Conservation (phyloP, 2,888 invertebrate species). For the Stegana nigrithorax region DNA sequence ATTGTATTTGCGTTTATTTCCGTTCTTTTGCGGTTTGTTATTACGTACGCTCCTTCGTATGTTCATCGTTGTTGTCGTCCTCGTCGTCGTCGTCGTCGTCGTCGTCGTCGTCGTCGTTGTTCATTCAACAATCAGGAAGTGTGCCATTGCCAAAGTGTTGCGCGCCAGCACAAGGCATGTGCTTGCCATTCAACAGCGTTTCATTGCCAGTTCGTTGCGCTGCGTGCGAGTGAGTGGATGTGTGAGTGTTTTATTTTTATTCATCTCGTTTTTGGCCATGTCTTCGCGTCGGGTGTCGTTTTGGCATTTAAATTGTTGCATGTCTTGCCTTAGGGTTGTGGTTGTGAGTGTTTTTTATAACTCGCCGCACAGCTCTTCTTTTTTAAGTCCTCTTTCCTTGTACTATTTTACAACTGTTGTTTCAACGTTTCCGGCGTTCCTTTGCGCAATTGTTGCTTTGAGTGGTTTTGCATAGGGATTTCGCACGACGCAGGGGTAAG, state of each 20-base stretch:
- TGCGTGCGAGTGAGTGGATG: too few species aligned
- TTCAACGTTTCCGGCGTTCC: neutral
- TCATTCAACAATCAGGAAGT: conserved; percentile 55
- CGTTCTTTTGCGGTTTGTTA: conserved; percentile 14
- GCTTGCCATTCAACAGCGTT: conserved; percentile 27
- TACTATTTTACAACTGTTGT: conserved; percentile 45
- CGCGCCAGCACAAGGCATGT: conserved; percentile 3
- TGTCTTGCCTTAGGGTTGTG: conserved; percentile 19
- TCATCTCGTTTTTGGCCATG: too few species aligned
- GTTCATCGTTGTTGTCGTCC: neutral
- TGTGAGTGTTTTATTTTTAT: too few species aligned
- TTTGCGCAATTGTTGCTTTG: conserved; percentile 5
- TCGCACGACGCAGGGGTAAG: neutral
- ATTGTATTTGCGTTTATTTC: conserved; percentile 4
- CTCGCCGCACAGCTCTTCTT: too few species aligned
- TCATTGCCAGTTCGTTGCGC: conserved; percentile 37
- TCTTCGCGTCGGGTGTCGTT: neutral
- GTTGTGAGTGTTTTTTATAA: neutral
- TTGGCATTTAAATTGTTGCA: conserved; percentile 31
- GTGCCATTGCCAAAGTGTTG: conserved; percentile 22
- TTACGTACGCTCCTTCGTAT: neutral
- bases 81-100: too few species aligned
- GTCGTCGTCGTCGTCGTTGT: too few species aligned
- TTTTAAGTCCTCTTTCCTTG: conserved; percentile 23
- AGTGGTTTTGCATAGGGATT: neutral